Percentiles rank a stretch among this genome's conserved stretches.
Conservation (phyloP, 2,888 invertebrate species). For the Entomobrya proxima region DNA sequence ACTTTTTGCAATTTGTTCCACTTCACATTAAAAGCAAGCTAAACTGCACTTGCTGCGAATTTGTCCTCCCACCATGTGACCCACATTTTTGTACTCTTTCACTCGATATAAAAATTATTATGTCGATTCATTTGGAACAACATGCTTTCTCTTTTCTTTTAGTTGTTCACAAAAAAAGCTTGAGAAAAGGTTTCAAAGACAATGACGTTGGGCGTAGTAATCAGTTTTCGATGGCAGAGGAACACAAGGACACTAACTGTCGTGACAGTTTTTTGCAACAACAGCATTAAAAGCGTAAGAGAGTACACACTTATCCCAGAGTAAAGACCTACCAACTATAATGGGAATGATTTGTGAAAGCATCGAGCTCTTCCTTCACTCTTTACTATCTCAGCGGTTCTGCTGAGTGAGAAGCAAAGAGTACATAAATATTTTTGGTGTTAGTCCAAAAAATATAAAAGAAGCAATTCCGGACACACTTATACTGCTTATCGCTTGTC, state of each 20-base stretch:
- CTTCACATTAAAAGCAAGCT: neutral
- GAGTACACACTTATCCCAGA: neutral
- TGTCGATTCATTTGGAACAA: constrained; percentile 14
- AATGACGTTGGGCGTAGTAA: neutral
- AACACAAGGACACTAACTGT: constrained; percentile 6
- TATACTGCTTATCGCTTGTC: constrained; percentile 21
- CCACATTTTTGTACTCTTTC: constrained; percentile 6
- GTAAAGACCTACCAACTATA: neutral
- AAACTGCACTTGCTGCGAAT: neutral
- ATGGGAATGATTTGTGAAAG: neutral
- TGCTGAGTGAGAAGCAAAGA: neutral
- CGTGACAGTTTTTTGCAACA: constrained; percentile 3
- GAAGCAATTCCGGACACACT: constrained; percentile 3
- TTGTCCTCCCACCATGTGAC: neutral
- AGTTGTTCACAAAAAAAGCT: neutral
- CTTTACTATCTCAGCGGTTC: neutral
- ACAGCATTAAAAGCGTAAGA: neutral
- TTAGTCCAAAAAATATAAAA: constrained; percentile 29
- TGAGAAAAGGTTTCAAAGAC: neutral
- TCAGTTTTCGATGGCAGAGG: neutral
- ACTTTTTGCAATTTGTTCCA: constrained; percentile 6
- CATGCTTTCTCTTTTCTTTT: neutral
- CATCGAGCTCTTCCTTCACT: neutral
- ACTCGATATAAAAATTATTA: neutral
- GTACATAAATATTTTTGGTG: constrained; percentile 31